Evolutionary conservation across 1,140 invertebrate genomes (phyloP).

Genomic region (Mamestra configurata): DNA sequence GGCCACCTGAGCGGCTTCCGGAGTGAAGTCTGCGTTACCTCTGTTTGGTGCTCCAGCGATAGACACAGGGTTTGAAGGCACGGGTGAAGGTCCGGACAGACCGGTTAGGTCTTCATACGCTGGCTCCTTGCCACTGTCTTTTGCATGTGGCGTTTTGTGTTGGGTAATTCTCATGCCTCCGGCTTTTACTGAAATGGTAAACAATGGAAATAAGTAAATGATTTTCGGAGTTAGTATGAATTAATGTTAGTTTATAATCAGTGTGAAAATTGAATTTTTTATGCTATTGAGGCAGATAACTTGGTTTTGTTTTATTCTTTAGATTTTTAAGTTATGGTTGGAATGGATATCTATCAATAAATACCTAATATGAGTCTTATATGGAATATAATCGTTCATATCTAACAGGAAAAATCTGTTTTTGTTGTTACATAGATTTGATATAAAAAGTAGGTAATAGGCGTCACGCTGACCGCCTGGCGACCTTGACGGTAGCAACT

Average conservation of each 20-base stretch:
- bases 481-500: slow-evolving; percentile 69
- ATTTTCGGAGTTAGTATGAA: neutral
- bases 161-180: slow-evolving; percentile 97
- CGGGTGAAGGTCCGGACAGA: slow-evolving; percentile 85
- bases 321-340: neutral
- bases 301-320: neutral
- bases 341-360: too few species aligned
- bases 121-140: slow-evolving; percentile 88
- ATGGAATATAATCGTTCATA: too few species aligned
- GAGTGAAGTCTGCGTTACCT: slow-evolving; percentile 96
- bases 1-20: slow-evolving; percentile 94
- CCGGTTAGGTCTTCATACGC: slow-evolving; percentile 83
- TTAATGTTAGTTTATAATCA: neutral
- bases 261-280: neutral
- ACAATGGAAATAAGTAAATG: neutral
- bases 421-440: neutral
- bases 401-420: too few species aligned
- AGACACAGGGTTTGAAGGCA: slow-evolving; percentile 92
- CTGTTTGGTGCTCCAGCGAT: slow-evolving; percentile 93
- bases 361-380: too few species aligned
- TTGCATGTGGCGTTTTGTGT: slow-evolving; percentile 92
- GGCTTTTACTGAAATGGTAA: slow-evolving; percentile 92
- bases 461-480: slow-evolving; percentile 6
- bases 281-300: neutral
- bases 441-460: neutral